phyloP scores from a whole-genome alignment of 2,888 invertebrate species.

The Teleogryllus oceanicus region DNA sequence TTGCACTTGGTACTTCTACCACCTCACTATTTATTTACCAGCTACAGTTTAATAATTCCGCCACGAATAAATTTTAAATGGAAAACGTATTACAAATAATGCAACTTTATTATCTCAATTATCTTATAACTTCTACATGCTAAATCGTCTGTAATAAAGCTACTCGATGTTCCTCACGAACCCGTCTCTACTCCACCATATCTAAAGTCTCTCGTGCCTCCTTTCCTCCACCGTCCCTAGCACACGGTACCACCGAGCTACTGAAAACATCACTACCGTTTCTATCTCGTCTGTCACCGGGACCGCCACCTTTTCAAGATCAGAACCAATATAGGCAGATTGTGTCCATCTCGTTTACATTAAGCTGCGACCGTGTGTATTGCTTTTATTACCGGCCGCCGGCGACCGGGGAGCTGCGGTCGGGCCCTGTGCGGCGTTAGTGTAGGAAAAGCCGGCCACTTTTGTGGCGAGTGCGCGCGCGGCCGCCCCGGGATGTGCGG shows the following conservation, averaged over 20 bases:
- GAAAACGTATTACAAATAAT: no score
- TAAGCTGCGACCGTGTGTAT: conserved; percentile 18
- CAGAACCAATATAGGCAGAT: conserved; percentile 5
- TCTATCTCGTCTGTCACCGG: neutral
- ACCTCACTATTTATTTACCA: no score
- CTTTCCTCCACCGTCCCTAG: neutral
- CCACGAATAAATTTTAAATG: no score
- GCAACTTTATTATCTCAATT: no score
- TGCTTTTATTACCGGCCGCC: neutral
- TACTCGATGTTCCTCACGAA: neutral
- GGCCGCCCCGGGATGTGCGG: neutral
- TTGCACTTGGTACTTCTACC: no score
- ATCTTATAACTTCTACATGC: neutral
- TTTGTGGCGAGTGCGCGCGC: neutral
- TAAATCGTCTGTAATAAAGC: neutral
- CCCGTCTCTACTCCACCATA: neutral
- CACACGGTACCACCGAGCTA: neutral
- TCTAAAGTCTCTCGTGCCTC: neutral
- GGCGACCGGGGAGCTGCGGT: neutral
- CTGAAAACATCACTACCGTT: neutral
- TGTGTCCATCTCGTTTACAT: conserved; percentile 18
- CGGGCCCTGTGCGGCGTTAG: neutral
- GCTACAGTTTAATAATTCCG: no score
- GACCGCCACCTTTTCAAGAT: neutral
- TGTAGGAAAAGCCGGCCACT: conserved; percentile 1